Conservation (phyloP, 1,140 invertebrate genomes). For the Leptonema lineaticorne region DNA sequence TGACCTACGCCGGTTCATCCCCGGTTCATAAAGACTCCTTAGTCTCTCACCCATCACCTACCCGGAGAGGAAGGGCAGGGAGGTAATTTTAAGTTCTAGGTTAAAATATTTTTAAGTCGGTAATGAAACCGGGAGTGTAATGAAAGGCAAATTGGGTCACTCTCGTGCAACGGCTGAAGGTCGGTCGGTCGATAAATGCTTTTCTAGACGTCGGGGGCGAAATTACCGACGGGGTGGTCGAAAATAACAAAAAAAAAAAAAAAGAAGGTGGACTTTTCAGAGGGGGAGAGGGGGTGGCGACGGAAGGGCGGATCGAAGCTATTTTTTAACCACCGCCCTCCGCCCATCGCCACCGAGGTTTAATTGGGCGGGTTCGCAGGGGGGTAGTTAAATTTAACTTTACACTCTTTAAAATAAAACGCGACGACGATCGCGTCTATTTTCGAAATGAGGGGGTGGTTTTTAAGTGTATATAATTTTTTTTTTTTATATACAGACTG, state of each 20-base stretch:
- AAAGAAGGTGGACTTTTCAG: not conserved
- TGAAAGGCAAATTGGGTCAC: constrained; percentile 40
- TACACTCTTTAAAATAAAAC: constrained; percentile 18
- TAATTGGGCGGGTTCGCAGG: constrained; percentile 23
- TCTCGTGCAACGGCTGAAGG: constrained; percentile 35
- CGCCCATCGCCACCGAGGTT: too few relatives aligned
- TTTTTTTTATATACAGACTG: constrained; percentile 4
- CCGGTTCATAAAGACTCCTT: not conserved
- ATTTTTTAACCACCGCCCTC: constrained; percentile 7
- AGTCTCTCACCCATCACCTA: not conserved
- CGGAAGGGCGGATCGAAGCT: not conserved
- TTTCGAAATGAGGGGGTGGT: not conserved
- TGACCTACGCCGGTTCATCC: constrained; percentile 1
- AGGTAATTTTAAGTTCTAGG: constrained; percentile 41
- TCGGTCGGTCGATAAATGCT: constrained; percentile 38
- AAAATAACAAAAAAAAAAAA: not conserved
- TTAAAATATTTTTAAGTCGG: constrained; percentile 41
- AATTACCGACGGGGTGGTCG: too few relatives aligned
- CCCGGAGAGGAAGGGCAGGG: constrained; percentile 22
- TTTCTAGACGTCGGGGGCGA: not conserved
- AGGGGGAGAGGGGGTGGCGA: not conserved
- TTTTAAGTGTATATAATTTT: not conserved
- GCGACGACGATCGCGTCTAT: too few relatives aligned
- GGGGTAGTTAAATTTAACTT: constrained; percentile 25
- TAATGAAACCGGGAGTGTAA: constrained; percentile 42